Base-by-base conservation (phyloP, 2,888 invertebrate species). In the Idaea straminata region DNA sequence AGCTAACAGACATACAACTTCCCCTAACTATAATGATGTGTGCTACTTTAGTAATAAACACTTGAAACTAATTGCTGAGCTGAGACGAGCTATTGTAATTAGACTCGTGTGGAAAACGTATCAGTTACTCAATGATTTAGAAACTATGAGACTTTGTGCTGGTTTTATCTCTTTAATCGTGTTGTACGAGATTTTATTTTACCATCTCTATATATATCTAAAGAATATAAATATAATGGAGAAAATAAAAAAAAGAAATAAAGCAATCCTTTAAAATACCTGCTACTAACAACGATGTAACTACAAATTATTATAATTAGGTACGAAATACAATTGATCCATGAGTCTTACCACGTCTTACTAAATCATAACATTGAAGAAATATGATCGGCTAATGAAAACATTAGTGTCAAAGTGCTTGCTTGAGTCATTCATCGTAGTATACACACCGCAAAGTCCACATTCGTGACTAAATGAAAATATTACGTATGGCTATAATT, bases 81-180 rank as follows among this genome's bases (percentile, higher is more conserved):
- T 60, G 63, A 62, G 68, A 60, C 66, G 47, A 59, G 34, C 64
- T 66, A 61, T 64, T 69, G 72, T 69, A 69, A 68, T 69, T 70
- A 69, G 69, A 73, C 64, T 66, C 71, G 69, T 66, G 62, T 25
- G 66, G 67, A 70, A 69, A 70, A 70, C 65, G 70, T 68, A 69
- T 68, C 66, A 64, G 70, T 66, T 71, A 69, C 59, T 64, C 66
- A 64, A 70, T 70, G 64, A 66, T 62, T 67, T 69, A 67, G 69
- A 73, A 71, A 70, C 67, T 68, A 65, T 66, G 64, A 64, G 71
- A 69, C 47, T 47, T 25, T 13, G 47, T 47, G 10, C 47, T 13
- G 47, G 47, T 47, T 47, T 47, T 47, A 47, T 47, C 47, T 3
- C 47, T 13, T 47, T 47, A 7, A 47, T 25, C 3, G 25, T 25